Evolutionary conservation across 2,888 invertebrate species (phyloP), one percentile per base, ranked within the genome.

Genomic region (Cyclophora punctaria): DNA sequence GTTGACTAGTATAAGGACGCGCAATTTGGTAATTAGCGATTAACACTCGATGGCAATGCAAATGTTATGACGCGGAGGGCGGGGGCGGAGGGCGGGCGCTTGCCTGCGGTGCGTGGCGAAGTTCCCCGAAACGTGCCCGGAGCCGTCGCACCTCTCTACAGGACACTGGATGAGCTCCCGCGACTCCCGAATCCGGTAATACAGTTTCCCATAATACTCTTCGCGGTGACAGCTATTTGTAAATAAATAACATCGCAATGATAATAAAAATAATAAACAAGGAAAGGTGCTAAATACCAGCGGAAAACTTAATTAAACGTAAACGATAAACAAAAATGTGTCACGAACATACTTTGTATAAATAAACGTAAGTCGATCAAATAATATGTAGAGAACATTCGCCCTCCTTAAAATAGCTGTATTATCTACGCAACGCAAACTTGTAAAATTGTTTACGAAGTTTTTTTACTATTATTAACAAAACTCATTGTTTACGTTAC

Each of bases 41-140:
- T 37, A 37, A 37, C 4, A 37, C 20, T 20, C 20, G 20, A 37
- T 37, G 37, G 20, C 20, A 20, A 37, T 37, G 37, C 37, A 37
- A 20, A 5, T 5, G 37, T 37, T 37, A 37, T 37, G 37, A 37
- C 37, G 37, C 37, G 37, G 5, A 5, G 5, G 37, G 37, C 37
- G 4, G 5, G 37, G 37, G 74, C 78, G 90, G 5, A 5, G 37
- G 4, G 4, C 4, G 37, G 37, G 74, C 78, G 90, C 92, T 92
- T 93, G 93, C 93, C 93, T 96, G 90, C 96, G 93, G 89, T 96
- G 96, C 66, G 95, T 94, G 69, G 95, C 93, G 92, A 95, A 96
- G 92, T 94, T 95, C 75, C 95, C 95, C 71, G 95, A 95, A 78
- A 95, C 91, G 90, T 96, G 96, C 75, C 96, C 96, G 86, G 94